Conservation (phyloP, 2,888 invertebrate species). For the Drosophila borealis region DNA sequence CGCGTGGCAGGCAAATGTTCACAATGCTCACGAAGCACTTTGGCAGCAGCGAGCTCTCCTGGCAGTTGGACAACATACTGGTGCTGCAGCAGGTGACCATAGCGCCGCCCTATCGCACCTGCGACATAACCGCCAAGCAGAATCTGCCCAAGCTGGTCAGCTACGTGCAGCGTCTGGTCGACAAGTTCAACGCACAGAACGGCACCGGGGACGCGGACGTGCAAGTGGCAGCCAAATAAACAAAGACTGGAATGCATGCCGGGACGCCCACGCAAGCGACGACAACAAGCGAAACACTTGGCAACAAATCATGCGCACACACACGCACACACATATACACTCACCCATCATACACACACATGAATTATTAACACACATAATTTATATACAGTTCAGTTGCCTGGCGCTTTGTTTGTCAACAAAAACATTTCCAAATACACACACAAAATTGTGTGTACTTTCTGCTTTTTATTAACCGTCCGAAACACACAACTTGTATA, state of each 20-base stretch:
- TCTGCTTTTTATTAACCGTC: background rate
- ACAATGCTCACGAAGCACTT: conserved; percentile 35
- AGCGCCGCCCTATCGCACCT: conserved; percentile 42
- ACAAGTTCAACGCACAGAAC: conserved; percentile 30
- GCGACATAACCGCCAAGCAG: conserved; percentile 24
- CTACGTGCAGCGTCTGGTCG: conserved; percentile 38
- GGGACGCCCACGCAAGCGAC: background rate
- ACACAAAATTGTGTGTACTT: conserved; percentile 8
- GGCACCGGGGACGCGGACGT: background rate
- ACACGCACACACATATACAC: background rate
- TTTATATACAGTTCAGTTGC: conserved; percentile 34
- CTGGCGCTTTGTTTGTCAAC: conserved; percentile 62
- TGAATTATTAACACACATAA: background rate
- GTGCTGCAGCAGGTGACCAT: conserved; percentile 43
- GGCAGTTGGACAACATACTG: conserved; percentile 30
- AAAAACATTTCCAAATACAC: conserved; percentile 39
- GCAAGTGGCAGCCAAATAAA: background rate
- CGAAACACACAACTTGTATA: no score
- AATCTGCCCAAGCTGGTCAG: conserved; percentile 29
- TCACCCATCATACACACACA: background rate
- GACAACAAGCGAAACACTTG: background rate
- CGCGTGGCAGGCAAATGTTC: conserved; percentile 38
- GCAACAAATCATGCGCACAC: background rate
- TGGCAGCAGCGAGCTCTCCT: conserved; percentile 17
- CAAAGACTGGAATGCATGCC: background rate